Evolutionary conservation across 2,888 invertebrate genomes (phyloP), one percentile per base, ranked within the genome.

Genomic region (Drosophila mimetica): DNA sequence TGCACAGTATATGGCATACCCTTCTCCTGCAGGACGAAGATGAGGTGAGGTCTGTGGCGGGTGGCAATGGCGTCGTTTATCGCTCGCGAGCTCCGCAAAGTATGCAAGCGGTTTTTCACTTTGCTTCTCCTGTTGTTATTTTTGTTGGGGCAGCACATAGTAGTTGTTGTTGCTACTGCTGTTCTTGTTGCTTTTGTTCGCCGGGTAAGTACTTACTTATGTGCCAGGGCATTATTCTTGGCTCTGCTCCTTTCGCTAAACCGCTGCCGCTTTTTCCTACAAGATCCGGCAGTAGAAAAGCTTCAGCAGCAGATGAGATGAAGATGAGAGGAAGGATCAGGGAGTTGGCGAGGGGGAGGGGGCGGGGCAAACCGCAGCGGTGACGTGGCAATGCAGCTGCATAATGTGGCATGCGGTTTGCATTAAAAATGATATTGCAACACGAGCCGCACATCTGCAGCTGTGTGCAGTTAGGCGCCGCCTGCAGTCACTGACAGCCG

Each of bases 381-480:
- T 69, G 75, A 72, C 70, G 82, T 77, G 79, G 86, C 81, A 77
- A 75, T 87, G 79, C 84, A 76, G 86, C 80, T 77, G 84, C 76
- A 89, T 87, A 84, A 86, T 83, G 88, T 76, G 84, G 86, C 88
- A 74, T 89, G 89, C 75, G 89, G 86, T 84, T 89, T 86, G 89
- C 88, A 86, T 89, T 88, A 86, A 86, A 88, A 86, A 88, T 86
- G 86, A 89, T 86, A 86, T 64, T 86, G 86, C 83, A 86, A 78
- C 86, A 77, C 72, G 76, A 88, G 74, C 53, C 57, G 65, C 83
- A 79, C 58, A 74, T 79, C 42, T 65, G 83, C 22, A 54, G 58
- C 34, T 51, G 34, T 28, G 22, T 51, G 69, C 54, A 41, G 55
- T 28, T 58, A 20, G 14, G 53, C 48, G 66, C 66, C 71, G 39